Base-by-base conservation (phyloP, 2,797 vertebrate species). In the Xyrichtys novacula region DNA sequence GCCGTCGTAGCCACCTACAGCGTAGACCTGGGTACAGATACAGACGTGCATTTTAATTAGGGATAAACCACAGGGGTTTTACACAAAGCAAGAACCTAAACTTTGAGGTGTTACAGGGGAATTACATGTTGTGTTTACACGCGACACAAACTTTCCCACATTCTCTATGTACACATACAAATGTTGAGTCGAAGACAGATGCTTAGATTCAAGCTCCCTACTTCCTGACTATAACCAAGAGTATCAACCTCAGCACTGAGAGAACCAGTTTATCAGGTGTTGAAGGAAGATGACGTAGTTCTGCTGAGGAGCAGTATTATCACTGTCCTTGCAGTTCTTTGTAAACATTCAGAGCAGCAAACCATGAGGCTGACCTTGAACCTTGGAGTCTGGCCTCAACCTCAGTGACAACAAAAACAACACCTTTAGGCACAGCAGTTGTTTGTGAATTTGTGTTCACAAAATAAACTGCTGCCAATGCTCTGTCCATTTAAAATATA, bases 1-100 rank as follows among this genome's bases (percentile, higher is more conserved):
- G 23, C 98, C 98, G 19, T 99, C 98, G 0, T 97, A 99, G 17
- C 98, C 98, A 28, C 98, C 98, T 6, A 99, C 96, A 19, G 96
- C 96, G n/a, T 99, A 99, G 0, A 98, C 97, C 98, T 99, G 81
- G 52, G 40, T 49, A 65, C 29, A 85, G 10, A 84, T 23, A 74
- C 31, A 83, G n/a, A 69, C 14, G 67, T 44, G 17, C 2, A 49
- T n/a, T 22, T 26, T 12, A 32, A 57, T 69, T 49, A 48, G 44
- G 25, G 29, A 53, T 10, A 46, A 23, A 32, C 15, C 22, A 29
- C 15, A 5, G 50, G 5, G 22, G 20, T 46, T 53, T 53, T 26
- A 54, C 49, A 55, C 19, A 28, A 1, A 54, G 40, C 7, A 9
- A 6, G 1, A 23, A 19, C 26, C 16, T 23, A 11, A 42, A 23